These are phyloP conservation scores for Diuraphis noxia DNA, from an alignment of 1,140 invertebrate species.

Conservation along the genomic window DNA sequence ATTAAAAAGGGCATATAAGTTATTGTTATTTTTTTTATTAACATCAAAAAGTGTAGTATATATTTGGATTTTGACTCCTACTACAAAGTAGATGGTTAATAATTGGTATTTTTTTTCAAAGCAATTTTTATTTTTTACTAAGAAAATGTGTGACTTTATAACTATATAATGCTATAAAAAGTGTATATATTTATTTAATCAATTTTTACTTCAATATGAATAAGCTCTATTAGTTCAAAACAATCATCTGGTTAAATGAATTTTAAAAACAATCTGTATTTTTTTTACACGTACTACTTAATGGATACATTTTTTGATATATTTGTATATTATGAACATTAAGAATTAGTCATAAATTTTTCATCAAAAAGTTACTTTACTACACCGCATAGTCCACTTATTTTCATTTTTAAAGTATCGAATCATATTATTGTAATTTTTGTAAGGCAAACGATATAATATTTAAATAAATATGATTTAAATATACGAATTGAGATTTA, in stretches of 20 bases:
- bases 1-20: background rate
- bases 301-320: too few relatives aligned
- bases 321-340: too few relatives aligned
- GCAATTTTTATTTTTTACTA: background rate
- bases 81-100: background rate
- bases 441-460: background rate
- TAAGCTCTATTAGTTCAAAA: too few relatives aligned
- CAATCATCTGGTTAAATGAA: background rate
- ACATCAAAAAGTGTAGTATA: background rate
- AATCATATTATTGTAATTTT: background rate
- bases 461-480: background rate
- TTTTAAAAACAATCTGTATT: background rate
- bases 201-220: background rate
- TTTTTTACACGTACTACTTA: too few relatives aligned
- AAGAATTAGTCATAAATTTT: too few relatives aligned
- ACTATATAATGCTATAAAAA: background rate
- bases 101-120: too few relatives aligned
- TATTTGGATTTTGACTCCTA: background rate
- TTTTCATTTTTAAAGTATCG: background rate
- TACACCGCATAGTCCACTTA: background rate
- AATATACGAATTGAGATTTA: background rate
- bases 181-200: background rate
- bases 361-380: background rate
- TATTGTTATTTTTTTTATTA: background rate
- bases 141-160: background rate